Base-by-base conservation (phyloP, 1,140 invertebrate genomes). In the Triops longicaudatus region DNA sequence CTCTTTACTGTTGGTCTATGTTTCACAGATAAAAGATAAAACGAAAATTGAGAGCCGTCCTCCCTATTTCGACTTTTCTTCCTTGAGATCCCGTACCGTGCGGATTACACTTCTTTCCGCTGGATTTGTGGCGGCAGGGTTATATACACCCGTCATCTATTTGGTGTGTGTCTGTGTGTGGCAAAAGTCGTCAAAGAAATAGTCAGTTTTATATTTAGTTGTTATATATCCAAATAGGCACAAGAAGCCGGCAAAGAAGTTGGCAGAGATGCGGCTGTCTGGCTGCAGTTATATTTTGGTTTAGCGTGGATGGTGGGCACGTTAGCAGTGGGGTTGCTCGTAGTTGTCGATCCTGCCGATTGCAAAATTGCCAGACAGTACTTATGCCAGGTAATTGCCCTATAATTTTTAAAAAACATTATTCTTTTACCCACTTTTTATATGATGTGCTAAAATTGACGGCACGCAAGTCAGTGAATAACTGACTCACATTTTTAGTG, bases 341-440 rank as follows among this genome's bases (percentile, higher is more conserved):
- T 95, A 0, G 88, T 95, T 2, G 90, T 91, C 81, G 93, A 93
- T 80, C 93, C 89, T 72, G 89, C 90, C 12, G 92, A 95, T 81
- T 96, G 93, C 82, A 87, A 92, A 72, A 94, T 96, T 73, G 93
- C 92, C 0, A 85, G 93, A 27, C 93, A 95, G 82, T 95, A 95
- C 83, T 87, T 95, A 0, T 92, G 91, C 73, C 88, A 86, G 79
- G 81, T 81, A 83, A 72, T 10, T 43, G 26, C 28, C 5, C 26
- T 27, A 26, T 76, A 6, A 22, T 76, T 22, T 9, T 22, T 11
- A 50, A 6, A 17, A 11, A n/a, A 63, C 31, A 12, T 73, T 27
- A 1, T 73, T 63, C 22, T 63, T 63, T 17, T n/a, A 63, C 6
- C 5, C 10, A n/a, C 22, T 7, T 37, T 37, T 37, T 37, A 37